Evolutionary conservation across 2,888 invertebrate species (phyloP), one percentile per base, ranked within the genome.

Genomic region (Mesoligia furuncula): DNA sequence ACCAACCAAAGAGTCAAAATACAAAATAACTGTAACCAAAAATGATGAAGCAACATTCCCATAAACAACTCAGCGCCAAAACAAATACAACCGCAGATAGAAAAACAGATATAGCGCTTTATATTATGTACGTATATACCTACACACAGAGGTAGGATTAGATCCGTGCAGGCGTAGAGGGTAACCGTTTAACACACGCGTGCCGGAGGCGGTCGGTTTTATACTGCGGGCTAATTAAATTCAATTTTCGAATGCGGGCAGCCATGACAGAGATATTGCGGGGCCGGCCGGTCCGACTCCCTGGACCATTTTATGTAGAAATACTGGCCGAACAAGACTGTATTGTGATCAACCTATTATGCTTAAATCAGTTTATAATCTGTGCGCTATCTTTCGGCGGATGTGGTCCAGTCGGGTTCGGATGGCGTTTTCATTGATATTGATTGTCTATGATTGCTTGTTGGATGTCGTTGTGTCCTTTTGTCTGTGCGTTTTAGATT

Each of bases 211-310:
- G 87, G 85, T 86, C 87, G 89, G 89, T 90, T 91, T 91, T 90
- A 90, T 90, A 90, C 89, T 88, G 86, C 87, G 85, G 88, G 91
- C 90, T 94, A 94, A 94, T 95, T 94, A 94, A 94, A 94, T 94
- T 90, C 92, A 94, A 94, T 94, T 94, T 94, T 92, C 91, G 91
- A 91, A 92, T 92, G 94, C 92, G 93, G 92, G 91, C 89, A 90
- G 89, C 91, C 92, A 90, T 91, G 92, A 92, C 92, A 90, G 91
- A 90, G 92, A 92, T 91, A 91, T 91, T 92, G 88, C 80, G 90
- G 88, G 88, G 78, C 85, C 36, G 36, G 36, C 42, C 85, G 87
- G 87, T 87, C 89, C 82, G 77, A 77, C 75, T 84, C 81, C 75
- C 81, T 73, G 72, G 77, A 82, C 73, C 72, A 77, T 84, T 87